A percentile compares a stretch with the other conserved stretches of the same genome.
Evolutionary conservation across 2,888 invertebrate species (phyloP).

Genomic region (Junonia oenone): DNA sequence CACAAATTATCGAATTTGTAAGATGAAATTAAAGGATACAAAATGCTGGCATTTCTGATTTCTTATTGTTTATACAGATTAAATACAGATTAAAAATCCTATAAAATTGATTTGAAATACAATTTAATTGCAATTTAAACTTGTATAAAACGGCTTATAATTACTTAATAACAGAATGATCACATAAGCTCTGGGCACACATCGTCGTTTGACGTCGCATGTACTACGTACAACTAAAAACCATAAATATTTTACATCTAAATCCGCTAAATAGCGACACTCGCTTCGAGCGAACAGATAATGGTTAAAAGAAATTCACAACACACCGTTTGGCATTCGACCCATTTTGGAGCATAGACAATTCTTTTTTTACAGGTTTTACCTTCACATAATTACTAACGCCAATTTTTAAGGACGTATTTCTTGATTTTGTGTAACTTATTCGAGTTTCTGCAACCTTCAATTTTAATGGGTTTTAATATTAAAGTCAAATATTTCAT

Average conservation of each 20-base stretch:
- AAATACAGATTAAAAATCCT: neutral
- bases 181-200: slow-evolving; percentile 61
- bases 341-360: slow-evolving; percentile 40
- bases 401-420: neutral
- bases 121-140: neutral
- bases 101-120: neutral
- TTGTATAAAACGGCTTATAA: slow-evolving; percentile 24
- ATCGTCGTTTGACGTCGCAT: slow-evolving; percentile 49
- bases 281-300: slow-evolving; percentile 57
- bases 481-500: neutral
- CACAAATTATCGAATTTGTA: slow-evolving; percentile 6
- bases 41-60: too few species aligned
- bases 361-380: slow-evolving; percentile 27
- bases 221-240: slow-evolving; percentile 41
- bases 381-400: neutral
- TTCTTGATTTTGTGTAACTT: slow-evolving; percentile 3
- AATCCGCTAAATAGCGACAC: slow-evolving; percentile 49
- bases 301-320: slow-evolving; percentile 47
- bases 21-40: slow-evolving; percentile 1
- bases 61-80: neutral
- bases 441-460: slow-evolving; percentile 30
- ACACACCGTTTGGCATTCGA: slow-evolving; percentile 53
- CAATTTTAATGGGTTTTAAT: neutral
- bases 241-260: slow-evolving; percentile 52
- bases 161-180: slow-evolving; percentile 48